Conservation (phyloP, 2,797 vertebrate genomes). For the Potorous gilbertii region DNA sequence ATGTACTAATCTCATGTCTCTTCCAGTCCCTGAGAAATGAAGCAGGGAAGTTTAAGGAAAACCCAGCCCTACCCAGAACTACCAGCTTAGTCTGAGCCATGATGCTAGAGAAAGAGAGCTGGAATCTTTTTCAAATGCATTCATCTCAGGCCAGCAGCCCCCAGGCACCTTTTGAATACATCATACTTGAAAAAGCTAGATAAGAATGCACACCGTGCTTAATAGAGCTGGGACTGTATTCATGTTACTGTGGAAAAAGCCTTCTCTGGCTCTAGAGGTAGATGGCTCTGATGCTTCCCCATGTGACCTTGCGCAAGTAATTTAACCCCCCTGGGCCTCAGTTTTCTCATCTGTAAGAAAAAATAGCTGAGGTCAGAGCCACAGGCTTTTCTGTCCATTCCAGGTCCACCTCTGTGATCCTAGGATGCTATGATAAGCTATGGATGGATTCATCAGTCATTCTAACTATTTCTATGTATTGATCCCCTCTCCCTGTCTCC, state of each 20-base stretch:
- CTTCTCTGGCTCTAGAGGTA: not conserved
- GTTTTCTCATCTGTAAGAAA: not conserved
- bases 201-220: not conserved
- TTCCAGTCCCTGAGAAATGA: not conserved
- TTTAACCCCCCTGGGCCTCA: not conserved
- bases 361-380: not conserved
- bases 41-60: not conserved
- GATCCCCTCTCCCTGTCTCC: not conserved
- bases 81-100: not conserved
- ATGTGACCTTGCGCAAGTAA: not conserved
- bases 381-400: not conserved
- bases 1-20: not conserved
- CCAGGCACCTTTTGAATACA: constrained; percentile 1
- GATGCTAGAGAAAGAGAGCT: not conserved
- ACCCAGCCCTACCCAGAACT: not conserved
- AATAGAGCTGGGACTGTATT: not conserved
- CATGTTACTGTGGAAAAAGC: not conserved
- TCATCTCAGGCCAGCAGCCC: not conserved
- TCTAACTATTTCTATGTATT: not conserved
- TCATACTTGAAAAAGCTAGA: not conserved
- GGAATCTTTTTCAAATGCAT: not conserved
- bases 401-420: not conserved
- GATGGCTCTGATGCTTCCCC: not conserved
- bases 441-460: not conserved
- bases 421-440: not conserved